These are phyloP conservation scores for Pediacus dermestoides DNA, from an alignment of 2,888 invertebrate genomes.

Conservation along the genomic window DNA sequence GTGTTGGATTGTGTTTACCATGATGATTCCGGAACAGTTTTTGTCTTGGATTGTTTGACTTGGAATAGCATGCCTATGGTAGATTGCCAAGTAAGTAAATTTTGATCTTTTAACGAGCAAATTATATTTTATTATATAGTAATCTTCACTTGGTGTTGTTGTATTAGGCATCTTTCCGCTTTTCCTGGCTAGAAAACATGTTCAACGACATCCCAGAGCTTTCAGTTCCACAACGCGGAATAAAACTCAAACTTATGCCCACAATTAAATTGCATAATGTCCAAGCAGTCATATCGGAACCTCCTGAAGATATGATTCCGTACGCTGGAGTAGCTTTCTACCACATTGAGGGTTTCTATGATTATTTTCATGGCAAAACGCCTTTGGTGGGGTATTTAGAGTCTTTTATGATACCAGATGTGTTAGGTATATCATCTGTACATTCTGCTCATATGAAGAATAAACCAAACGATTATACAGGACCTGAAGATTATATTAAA, in stretches of 20 bases:
- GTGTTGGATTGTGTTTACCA: constrained; percentile 83
- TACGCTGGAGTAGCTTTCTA: constrained; percentile 91
- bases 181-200: constrained; percentile 77
- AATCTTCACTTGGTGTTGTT: constrained; percentile 10
- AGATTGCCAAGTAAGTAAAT: constrained; percentile 66
- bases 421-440: too few relatives aligned
- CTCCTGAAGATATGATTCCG: constrained; percentile 47
- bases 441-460: too few relatives aligned
- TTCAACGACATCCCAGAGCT: constrained; percentile 62
- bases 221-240: constrained; percentile 46
- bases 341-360: constrained; percentile 75
- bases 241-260: constrained; percentile 54
- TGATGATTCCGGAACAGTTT: constrained; percentile 60
- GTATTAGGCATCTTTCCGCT: constrained; percentile 77
- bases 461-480: too few relatives aligned
- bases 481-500: too few relatives aligned
- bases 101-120: too few relatives aligned
- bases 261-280: constrained; percentile 51
- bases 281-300: constrained; percentile 47
- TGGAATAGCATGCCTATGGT: constrained; percentile 73
- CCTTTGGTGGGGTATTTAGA: constrained; percentile 92
- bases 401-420: constrained; percentile 84
- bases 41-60: constrained; percentile 76
- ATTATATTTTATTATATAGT: background rate
- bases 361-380: constrained; percentile 71